These are phyloP conservation scores for Pangasius sanitwongsei DNA, from an alignment of 2,797 vertebrate species.

Conservation along the genomic window DNA sequence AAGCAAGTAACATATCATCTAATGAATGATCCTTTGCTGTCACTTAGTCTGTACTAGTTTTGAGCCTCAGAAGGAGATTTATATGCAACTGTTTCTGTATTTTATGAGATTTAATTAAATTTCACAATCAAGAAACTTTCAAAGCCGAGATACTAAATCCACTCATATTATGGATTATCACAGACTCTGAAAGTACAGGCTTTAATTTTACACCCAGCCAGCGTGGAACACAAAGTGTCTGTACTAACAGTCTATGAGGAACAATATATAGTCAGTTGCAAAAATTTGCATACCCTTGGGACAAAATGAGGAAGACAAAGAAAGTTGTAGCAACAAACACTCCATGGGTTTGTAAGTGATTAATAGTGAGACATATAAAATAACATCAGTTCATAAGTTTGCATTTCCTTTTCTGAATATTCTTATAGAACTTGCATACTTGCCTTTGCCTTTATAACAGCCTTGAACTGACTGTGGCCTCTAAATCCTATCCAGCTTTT, in stretches of 20 bases:
- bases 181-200: neutral
- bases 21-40: neutral
- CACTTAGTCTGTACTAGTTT: neutral
- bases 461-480: neutral
- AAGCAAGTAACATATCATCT: neutral
- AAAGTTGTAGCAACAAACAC: neutral
- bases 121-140: neutral
- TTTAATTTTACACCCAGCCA: neutral
- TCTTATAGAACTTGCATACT: neutral
- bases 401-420: neutral
- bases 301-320: neutral
- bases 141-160: neutral
- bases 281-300: neutral
- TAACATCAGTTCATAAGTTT: neutral
- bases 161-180: neutral
- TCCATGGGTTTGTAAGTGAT: neutral
- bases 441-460: neutral
- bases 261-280: neutral
- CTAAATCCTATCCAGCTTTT: neutral
- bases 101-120: neutral
- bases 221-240: neutral
- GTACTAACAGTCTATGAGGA: neutral
- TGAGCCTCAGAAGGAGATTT: neutral
- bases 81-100: neutral
- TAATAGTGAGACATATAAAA: neutral